Percentiles rank a stretch among this genome's conserved stretches.
These are phyloP conservation scores for Erebia epiphron DNA, from an alignment of 2,888 invertebrate genomes.

Conservation along the genomic window DNA sequence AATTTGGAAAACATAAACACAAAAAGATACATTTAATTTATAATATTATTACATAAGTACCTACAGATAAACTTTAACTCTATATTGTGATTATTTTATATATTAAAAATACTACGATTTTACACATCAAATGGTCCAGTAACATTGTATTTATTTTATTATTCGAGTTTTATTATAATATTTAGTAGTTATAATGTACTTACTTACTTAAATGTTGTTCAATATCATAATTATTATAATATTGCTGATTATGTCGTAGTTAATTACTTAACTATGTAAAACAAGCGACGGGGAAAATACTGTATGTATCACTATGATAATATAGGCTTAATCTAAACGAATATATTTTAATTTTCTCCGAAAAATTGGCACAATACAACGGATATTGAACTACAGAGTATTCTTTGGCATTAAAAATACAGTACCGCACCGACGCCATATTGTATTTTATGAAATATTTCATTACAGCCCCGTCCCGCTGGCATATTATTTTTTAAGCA, in stretches of 20 bases:
- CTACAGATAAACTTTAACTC: neutral
- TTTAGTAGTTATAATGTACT: constrained; percentile 10
- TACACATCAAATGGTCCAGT: constrained; percentile 43
- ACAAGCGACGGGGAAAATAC: constrained; percentile 57
- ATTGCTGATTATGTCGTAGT: constrained; percentile 46
- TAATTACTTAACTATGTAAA: constrained; percentile 8
- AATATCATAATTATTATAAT: constrained; percentile 37
- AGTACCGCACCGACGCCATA: constrained; percentile 36
- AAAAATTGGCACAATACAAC: constrained; percentile 49
- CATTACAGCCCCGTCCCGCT: too few relatives aligned
- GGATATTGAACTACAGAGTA: constrained; percentile 39
- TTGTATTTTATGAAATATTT: constrained; percentile 49
- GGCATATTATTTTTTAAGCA: too few relatives aligned
- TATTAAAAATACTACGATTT: constrained; percentile 11
- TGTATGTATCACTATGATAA: constrained; percentile 51
- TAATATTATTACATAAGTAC: neutral
- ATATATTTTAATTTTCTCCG: constrained; percentile 72
- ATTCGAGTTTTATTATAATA: constrained; percentile 31
- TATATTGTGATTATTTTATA: neutral
- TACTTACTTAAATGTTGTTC: neutral
- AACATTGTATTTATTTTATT: constrained; percentile 34
- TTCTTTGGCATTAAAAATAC: constrained; percentile 39
- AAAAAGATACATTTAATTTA: too few relatives aligned
- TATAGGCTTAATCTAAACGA: constrained; percentile 37
- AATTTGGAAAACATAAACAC: too few relatives aligned